These are phyloP conservation scores for Montipora foliosa DNA, from an alignment of 64 coral and sea anemone genomes.

Conservation along the genomic window DNA sequence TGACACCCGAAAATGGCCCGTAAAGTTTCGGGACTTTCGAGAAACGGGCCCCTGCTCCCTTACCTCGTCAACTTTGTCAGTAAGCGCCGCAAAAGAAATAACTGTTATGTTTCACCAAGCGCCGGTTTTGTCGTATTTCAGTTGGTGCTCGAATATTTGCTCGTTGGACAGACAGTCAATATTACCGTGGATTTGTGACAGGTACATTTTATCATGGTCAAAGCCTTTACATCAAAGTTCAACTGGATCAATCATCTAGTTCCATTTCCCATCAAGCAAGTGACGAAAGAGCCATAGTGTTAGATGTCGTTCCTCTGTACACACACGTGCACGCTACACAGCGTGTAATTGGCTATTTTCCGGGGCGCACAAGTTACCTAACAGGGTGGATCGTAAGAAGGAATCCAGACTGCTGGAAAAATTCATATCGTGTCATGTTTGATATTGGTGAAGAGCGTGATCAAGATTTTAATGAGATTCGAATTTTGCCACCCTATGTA, in stretches of 20 bases:
- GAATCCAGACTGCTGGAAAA: background rate
- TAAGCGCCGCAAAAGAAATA: too few relatives aligned
- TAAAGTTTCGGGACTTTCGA: too few relatives aligned
- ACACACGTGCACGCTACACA: constrained; percentile 35
- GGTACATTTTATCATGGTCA: constrained; percentile 5
- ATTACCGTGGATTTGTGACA: constrained; percentile 14
- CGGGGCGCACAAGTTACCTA: background rate
- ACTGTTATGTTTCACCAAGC: background rate
- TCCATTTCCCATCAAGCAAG: constrained; percentile 4
- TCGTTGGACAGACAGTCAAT: background rate
- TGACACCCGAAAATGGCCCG: too few relatives aligned
- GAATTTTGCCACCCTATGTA: constrained; percentile 13
- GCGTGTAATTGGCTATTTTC: constrained; percentile 45
- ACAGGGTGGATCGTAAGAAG: background rate
- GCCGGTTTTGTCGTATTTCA: background rate
- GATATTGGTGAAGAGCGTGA: constrained; percentile 1
- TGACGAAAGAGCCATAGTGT: constrained; percentile 28
- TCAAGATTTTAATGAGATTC: constrained; percentile 12
- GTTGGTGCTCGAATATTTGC: constrained; percentile 33
- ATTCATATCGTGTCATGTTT: background rate
- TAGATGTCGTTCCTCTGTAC: constrained; percentile 5
- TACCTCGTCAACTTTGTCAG: too few relatives aligned
- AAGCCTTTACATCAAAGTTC: background rate
- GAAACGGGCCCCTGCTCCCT: too few relatives aligned
- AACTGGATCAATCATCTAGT: constrained; percentile 4